A percentile compares a stretch with the other conserved stretches of the same genome.
These are phyloP conservation scores for Apotomis capreana DNA, from an alignment of 2,888 invertebrate species.

Conservation along the genomic window DNA sequence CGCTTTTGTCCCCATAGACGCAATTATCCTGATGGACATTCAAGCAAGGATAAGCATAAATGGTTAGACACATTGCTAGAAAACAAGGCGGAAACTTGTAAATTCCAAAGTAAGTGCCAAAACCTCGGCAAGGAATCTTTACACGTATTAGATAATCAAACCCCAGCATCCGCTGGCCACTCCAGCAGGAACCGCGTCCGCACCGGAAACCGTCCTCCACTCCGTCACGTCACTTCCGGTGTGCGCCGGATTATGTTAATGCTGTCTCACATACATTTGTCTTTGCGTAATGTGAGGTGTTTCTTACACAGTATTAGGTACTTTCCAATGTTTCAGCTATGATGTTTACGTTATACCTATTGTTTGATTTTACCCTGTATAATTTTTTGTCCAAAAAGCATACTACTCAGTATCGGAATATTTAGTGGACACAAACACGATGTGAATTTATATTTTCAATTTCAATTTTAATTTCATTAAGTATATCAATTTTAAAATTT, in stretches of 20 bases:
- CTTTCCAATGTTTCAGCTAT: conserved; percentile 69
- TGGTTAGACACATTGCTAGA: too few relatives aligned
- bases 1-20: too few relatives aligned
- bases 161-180: conserved; percentile 57
- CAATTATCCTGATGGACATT: too few relatives aligned
- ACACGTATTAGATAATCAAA: conserved; percentile 54
- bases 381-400: too few relatives aligned
- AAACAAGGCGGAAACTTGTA: conserved; percentile 5
- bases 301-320: conserved; percentile 60
- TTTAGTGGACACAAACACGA: too few relatives aligned
- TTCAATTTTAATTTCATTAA: too few relatives aligned
- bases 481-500: too few relatives aligned
- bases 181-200: conserved; percentile 35
- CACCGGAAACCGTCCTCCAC: conserved; percentile 57
- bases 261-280: conserved; percentile 76
- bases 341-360: conserved; percentile 52
- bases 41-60: too few relatives aligned
- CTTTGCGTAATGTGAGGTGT: conserved; percentile 72
- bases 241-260: conserved; percentile 79
- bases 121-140: conserved; percentile 23
- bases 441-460: too few relatives aligned
- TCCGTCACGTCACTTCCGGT: conserved; percentile 71
- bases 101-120: conserved; percentile 37
- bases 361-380: too few relatives aligned
- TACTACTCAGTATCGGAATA: too few relatives aligned